These are phyloP conservation scores for Sphaeridia pumilis DNA, from an alignment of 2,888 invertebrate species.

Conservation along the genomic window DNA sequence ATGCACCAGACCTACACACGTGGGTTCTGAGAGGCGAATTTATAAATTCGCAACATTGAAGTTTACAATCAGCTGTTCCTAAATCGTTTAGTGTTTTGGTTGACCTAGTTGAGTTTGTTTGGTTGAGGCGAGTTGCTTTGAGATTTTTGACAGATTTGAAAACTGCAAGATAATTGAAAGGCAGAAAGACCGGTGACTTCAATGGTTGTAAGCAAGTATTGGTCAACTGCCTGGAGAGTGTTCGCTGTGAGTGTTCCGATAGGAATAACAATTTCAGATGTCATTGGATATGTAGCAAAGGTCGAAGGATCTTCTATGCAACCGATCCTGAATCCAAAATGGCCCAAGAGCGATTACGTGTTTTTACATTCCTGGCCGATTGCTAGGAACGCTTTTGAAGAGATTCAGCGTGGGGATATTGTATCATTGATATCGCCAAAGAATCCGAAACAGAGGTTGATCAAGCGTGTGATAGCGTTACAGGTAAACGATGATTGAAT, in stretches of 20 bases:
- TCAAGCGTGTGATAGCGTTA: constrained; percentile 79
- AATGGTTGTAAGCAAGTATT: too few relatives aligned
- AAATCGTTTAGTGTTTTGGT: too few relatives aligned
- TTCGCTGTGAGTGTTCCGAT: constrained; percentile 65
- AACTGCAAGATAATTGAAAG: too few relatives aligned
- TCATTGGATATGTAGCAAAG: constrained; percentile 75
- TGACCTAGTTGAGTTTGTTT: too few relatives aligned
- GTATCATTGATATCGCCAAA: constrained; percentile 77
- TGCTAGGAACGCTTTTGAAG: constrained; percentile 47
- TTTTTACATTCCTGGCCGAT: constrained; percentile 71
- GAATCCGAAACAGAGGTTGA: constrained; percentile 72
- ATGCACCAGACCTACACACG: too few relatives aligned
- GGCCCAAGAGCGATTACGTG: constrained; percentile 57
- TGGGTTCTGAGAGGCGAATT: too few relatives aligned
- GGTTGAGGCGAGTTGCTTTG: too few relatives aligned
- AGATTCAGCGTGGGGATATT: constrained; percentile 70
- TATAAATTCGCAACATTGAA: too few relatives aligned
- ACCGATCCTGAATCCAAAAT: constrained; percentile 73
- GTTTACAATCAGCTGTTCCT: too few relatives aligned
- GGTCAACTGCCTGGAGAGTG: constrained; percentile 30
- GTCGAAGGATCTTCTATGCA: constrained; percentile 94
- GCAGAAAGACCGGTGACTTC: too few relatives aligned
- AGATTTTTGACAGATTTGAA: too few relatives aligned
- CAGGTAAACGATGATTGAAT: too few relatives aligned
- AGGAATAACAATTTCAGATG: constrained; percentile 69